These are phyloP conservation scores for Lordiphosa clarofinis DNA, from an alignment of 1,140 invertebrate species.

Conservation along the genomic window DNA sequence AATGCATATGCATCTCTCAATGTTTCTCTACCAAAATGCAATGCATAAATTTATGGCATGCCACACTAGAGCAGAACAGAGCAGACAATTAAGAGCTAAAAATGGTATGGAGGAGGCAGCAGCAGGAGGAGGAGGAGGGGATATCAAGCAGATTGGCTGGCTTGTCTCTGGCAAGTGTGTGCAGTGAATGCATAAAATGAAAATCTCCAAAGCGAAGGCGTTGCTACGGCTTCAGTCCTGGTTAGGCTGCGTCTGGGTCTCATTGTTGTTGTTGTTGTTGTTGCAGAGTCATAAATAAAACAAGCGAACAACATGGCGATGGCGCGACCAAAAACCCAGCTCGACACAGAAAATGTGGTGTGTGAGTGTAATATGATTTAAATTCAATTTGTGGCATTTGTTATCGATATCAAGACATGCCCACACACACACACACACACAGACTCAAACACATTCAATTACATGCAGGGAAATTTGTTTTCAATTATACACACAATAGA, in stretches of 20 bases:
- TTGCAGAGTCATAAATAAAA: slow-evolving; percentile 15
- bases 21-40: slow-evolving; percentile 47
- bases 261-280: slow-evolving; percentile 31
- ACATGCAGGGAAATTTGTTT: slow-evolving; percentile 73
- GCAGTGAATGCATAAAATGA: slow-evolving; percentile 71
- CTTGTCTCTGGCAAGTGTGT: slow-evolving; percentile 61
- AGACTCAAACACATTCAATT: slow-evolving; percentile 53
- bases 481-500: slow-evolving; percentile 66
- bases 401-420: slow-evolving; percentile 71
- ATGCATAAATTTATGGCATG: slow-evolving; percentile 73
- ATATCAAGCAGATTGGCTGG: slow-evolving; percentile 52
- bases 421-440: slow-evolving; percentile 14
- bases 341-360: background rate
- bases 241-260: slow-evolving; percentile 6
- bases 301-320: slow-evolving; percentile 26
- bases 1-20: slow-evolving; percentile 28
- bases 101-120: slow-evolving; percentile 1
- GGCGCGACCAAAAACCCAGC: slow-evolving; percentile 29
- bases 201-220: slow-evolving; percentile 52
- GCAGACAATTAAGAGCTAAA: slow-evolving; percentile 59
- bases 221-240: slow-evolving; percentile 17
- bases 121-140: slow-evolving; percentile 13
- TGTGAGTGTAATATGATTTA: slow-evolving; percentile 68
- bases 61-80: slow-evolving; percentile 48
- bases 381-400: slow-evolving; percentile 75